Evolutionary conservation across 1,140 invertebrate genomes (phyloP), one percentile per base, ranked within the genome.

Genomic region (Eupristina koningsbergeri): DNA sequence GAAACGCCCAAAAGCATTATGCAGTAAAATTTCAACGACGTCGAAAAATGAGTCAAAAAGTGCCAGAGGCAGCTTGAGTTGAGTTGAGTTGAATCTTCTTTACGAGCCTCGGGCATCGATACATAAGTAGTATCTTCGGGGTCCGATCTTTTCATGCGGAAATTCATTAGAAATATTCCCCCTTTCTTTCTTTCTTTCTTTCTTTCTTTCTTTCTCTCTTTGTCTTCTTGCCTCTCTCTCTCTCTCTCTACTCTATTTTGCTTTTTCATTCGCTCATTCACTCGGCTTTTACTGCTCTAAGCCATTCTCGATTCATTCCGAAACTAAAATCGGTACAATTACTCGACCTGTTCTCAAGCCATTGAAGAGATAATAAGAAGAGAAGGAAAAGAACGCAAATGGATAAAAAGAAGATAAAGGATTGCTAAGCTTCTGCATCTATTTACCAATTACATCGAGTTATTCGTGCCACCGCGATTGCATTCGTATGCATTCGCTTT

Each of bases 161-260:
- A 84, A 84, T 84, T 84, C 83, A 84, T 84, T 84, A 80, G 71
- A 53, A 53, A 36, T 75, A 26, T 67, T 45, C 76, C 3, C 34
- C 13, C 9, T 29, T 19, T 29, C 17, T 8, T 0, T 36, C 47
- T 61, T 39, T 29, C 50, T 1, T 61, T 34, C 22, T 11, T 29
- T 8, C 6, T n/a, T 26, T 58, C 2, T 26, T 17, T 34, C 19
- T 34, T 6, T 58, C 53, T 26, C 9, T 58, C 53, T 58, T 8
- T 22, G 3, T 45, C 15, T 39, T 74, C 26, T 45, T 41, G 11
- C 5, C 11, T 26, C n/a, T 47, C 19, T 34, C 9, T 58, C 19
- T 58, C 22, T 58, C 53, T 58, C 3, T 7, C 11, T 45, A 7
- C 11, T 26, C n/a, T 47, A 15, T 34, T 3, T 26, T 3, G 3